Evolutionary conservation across 2,888 invertebrate genomes (phyloP).

Genomic region (Vesta saturnalis): DNA sequence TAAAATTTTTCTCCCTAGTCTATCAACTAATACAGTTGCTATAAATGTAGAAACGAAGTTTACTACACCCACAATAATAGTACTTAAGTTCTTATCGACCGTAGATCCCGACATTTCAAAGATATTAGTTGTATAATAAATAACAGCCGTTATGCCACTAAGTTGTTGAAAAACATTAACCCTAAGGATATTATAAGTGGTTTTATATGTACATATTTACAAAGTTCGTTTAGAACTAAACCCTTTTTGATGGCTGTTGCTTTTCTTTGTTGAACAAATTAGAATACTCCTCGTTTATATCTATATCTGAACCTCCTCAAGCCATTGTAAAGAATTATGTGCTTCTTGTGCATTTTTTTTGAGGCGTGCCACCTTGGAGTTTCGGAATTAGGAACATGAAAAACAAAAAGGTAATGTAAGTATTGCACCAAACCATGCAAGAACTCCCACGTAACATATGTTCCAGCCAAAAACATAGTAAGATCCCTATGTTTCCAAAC

Average conservation of each 20-base stretch:
- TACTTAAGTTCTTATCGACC: constrained; percentile 80
- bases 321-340: constrained; percentile 79
- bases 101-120: constrained; percentile 86
- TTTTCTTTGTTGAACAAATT: constrained; percentile 77
- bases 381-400: constrained; percentile 86
- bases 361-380: constrained; percentile 92
- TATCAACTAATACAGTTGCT: constrained; percentile 87
- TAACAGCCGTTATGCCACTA: constrained; percentile 94
- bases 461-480: constrained; percentile 80
- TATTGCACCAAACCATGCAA: constrained; percentile 82
- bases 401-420: constrained; percentile 82
- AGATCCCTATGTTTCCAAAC: constrained; percentile 86
- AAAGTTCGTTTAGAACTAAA: constrained; percentile 72
- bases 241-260: constrained; percentile 72
- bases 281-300: constrained; percentile 80
- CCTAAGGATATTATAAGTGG: constrained; percentile 85
- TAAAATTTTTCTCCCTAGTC: constrained; percentile 87
- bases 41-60: constrained; percentile 90
- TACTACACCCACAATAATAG: constrained; percentile 88
- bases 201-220: constrained; percentile 73
- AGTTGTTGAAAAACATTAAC: constrained; percentile 95
- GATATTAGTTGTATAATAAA: constrained; percentile 90
- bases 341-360: constrained; percentile 81
- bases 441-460: too few species aligned
- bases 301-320: constrained; percentile 81